These are phyloP conservation scores for Tricholaema leucomelas DNA, from an alignment of 2,113 vertebrate species.

Conservation along the genomic window DNA sequence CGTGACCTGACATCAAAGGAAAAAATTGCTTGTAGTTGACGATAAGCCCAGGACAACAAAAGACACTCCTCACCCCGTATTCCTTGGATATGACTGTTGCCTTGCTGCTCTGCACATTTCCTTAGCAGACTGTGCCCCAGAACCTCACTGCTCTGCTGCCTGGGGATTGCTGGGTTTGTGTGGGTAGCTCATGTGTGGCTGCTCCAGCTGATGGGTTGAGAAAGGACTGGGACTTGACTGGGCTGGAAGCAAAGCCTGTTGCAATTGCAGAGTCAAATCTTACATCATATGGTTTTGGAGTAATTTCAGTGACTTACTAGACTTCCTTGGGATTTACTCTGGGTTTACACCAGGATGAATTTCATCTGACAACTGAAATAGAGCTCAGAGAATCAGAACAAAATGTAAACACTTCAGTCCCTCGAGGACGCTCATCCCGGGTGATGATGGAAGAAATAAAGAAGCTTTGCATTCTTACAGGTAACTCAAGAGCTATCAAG, in stretches of 20 bases:
- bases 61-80: rapidly evolving
- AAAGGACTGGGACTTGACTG: not conserved
- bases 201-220: not conserved
- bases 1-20: not conserved
- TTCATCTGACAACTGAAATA: not conserved
- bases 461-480: not conserved
- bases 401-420: not conserved
- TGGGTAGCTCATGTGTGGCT: not conserved
- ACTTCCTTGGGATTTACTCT: not conserved
- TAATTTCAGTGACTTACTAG: not conserved
- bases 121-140: not conserved
- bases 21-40: not conserved
- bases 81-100: not conserved
- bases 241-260: not conserved
- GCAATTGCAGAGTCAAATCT: not conserved
- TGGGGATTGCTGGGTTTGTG: not conserved
- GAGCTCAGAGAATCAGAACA: not conserved
- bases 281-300: not conserved
- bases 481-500: not conserved
- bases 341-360: conserved; percentile 19
- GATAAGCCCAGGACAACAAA: not conserved
- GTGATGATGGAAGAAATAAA: not conserved
- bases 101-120: not conserved
- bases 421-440: not conserved
- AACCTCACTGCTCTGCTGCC: not conserved